Percentiles rank a stretch among this genome's conserved stretches.
Conservation (phyloP, 2,797 vertebrate species). For the Phalanger gymnotis region DNA sequence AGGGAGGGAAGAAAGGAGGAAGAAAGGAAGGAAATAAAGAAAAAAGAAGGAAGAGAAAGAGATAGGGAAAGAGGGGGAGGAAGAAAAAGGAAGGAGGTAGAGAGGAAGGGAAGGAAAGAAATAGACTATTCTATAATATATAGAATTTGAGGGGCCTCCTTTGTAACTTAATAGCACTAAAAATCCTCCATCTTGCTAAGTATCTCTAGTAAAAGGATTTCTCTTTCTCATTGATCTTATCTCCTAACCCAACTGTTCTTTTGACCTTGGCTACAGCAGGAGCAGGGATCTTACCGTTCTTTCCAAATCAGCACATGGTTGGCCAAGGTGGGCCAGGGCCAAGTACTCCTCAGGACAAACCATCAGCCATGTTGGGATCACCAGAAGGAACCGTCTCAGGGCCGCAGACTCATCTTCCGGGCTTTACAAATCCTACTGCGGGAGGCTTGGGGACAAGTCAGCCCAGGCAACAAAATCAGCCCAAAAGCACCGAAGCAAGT, state of each 20-base stretch:
- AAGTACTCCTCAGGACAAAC: constrained; percentile 86
- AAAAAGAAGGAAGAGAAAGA: background rate
- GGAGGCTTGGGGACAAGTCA: constrained; percentile 80
- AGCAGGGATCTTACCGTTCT: constrained; percentile 88
- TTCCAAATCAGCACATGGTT: constrained; percentile 85
- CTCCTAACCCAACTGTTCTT: constrained; percentile 83
- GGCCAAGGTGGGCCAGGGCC: constrained; percentile 83
- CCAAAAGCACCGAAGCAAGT: constrained; percentile 80
- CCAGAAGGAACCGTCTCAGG: constrained; percentile 81
- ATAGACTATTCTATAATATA: constrained; percentile 21
- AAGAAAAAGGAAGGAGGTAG: too few relatives aligned
- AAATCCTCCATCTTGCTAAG: background rate
- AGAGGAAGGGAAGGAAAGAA: background rate
- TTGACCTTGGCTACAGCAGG: constrained; percentile 84
- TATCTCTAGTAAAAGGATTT: constrained; percentile 64
- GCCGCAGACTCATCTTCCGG: constrained; percentile 86
- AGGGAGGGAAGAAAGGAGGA: background rate
- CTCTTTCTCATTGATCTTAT: constrained; percentile 83
- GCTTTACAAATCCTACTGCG: constrained; percentile 83
- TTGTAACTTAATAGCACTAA: constrained; percentile 37
- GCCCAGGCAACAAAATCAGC: constrained; percentile 82
- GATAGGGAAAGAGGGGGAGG: too few relatives aligned
- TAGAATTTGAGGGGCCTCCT: constrained; percentile 12
- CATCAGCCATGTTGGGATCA: constrained; percentile 64
- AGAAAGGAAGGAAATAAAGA: background rate